Conservation (phyloP, 2,888 invertebrate species). For the Galerucella nymphaeae region DNA sequence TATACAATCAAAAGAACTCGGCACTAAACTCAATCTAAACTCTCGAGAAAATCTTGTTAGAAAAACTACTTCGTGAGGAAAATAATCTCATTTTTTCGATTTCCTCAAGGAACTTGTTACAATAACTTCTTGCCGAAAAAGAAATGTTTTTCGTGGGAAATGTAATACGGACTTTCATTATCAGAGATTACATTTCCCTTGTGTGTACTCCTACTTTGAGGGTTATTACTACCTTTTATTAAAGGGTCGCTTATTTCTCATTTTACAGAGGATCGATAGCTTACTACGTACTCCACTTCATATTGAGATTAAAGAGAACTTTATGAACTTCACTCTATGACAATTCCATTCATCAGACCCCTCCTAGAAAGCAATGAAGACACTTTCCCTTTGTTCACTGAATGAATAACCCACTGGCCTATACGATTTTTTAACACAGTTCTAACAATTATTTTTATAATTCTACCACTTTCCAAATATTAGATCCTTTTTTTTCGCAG, state of each 20-base stretch:
- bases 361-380: not conserved
- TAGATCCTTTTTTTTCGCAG: no score
- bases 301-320: slow-evolving; percentile 22
- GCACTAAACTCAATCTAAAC: slow-evolving; percentile 34
- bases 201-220: slow-evolving; percentile 39
- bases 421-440: no score
- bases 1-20: slow-evolving; percentile 35
- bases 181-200: slow-evolving; percentile 44
- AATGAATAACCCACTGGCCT: no score
- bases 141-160: slow-evolving; percentile 37
- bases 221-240: slow-evolving; percentile 42
- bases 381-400: not conserved
- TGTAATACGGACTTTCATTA: slow-evolving; percentile 43
- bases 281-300: slow-evolving; percentile 23
- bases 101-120: slow-evolving; percentile 39
- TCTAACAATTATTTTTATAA: no score
- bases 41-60: slow-evolving; percentile 32
- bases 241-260: slow-evolving; percentile 36
- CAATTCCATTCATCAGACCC: not conserved
- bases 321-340: slow-evolving; percentile 12
- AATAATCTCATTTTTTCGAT: slow-evolving; percentile 32
- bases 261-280: slow-evolving; percentile 37
- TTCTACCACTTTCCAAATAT: no score
- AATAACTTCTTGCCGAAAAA: slow-evolving; percentile 39
- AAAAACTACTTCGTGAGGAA: slow-evolving; percentile 30